Base-by-base conservation (phyloP, 2,888 invertebrate genomes). In the Noctua pronuba region DNA sequence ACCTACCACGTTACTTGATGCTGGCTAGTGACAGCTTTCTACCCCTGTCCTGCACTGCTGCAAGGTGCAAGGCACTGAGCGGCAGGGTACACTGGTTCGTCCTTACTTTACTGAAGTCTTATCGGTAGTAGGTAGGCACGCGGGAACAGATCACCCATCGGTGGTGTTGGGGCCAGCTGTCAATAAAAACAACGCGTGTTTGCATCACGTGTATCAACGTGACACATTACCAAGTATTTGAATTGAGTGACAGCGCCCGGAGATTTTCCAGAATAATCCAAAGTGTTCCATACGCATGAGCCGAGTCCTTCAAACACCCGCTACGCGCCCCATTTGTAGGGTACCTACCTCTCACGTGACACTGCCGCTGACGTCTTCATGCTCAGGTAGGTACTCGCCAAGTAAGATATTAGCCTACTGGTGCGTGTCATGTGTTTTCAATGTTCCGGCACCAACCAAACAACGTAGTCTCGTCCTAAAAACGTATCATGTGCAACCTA, bases 221-320 rank as follows among this genome's bases (percentile, higher is more conserved):
- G 93, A 92, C 83, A 60, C 83, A 93, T 94, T 93, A 92, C 76
- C 94, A 93, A 93, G 80, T 80, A 93, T 93, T 93, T 89, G 91
- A 92, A 92, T 94, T 93, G 93, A 93, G 85, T 92, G 93, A 93
- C 94, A 91, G 92, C 87, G 74, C 72, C 75, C 84, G 90, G 90
- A 88, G 88, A 90, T 90, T 91, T 92, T 92, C 92, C 93, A 93
- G 91, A 92, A 92, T 91, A 91, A 88, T 89, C 86, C 75, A 73
- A 58, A 58, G n/a, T 74, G 41, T 72, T 79, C 77, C 83, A 82
- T 84, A 83, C 62, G 64, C 70, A 86, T 84, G 73, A 73, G 75
- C n/a, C n/a, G 68, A 86, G 85, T 83, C 88, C 88, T 88, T 84
- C 88, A 82, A 80, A 80, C 77, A 83, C 72, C 84, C 89, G 82